These are phyloP conservation scores for Danio albolineatus DNA, from an alignment of 2,797 vertebrate species.

Conservation along the genomic window DNA sequence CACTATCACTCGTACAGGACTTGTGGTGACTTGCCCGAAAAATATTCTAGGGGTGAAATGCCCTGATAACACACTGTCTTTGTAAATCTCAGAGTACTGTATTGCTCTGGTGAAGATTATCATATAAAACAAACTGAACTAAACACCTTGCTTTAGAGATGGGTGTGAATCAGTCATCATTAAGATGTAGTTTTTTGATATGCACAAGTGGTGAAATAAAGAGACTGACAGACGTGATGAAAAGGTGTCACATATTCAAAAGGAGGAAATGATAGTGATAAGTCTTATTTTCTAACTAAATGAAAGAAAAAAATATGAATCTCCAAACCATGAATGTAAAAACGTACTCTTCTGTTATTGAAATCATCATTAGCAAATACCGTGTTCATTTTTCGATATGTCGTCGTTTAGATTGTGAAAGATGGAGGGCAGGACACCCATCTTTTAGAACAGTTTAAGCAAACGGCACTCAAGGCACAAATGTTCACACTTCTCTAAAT, in stretches of 20 bases:
- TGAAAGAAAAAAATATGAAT: neutral
- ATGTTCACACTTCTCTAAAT: neutral
- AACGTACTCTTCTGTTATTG: neutral
- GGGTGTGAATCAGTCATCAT: neutral
- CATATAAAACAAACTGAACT: neutral
- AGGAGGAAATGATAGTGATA: conserved; percentile 48
- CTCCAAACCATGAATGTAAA: neutral
- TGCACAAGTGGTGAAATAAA: neutral
- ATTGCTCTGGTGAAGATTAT: neutral
- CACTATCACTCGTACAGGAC: neutral
- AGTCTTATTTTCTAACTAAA: conserved; percentile 11
- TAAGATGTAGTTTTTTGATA: neutral
- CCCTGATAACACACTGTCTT: neutral
- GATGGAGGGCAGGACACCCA: neutral
- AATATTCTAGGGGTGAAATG: neutral
- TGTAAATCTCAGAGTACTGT: neutral
- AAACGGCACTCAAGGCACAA: neutral
- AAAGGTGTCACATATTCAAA: conserved; percentile 9
- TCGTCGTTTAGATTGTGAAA: neutral
- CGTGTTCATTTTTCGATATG: neutral
- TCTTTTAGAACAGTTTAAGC: neutral
- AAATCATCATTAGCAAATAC: neutral
- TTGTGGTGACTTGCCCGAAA: neutral
- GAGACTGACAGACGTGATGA: neutral
- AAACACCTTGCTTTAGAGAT: neutral